These are phyloP conservation scores for Chloebia gouldiae DNA, from an alignment of 2,113 vertebrate genomes.

Conservation along the genomic window DNA sequence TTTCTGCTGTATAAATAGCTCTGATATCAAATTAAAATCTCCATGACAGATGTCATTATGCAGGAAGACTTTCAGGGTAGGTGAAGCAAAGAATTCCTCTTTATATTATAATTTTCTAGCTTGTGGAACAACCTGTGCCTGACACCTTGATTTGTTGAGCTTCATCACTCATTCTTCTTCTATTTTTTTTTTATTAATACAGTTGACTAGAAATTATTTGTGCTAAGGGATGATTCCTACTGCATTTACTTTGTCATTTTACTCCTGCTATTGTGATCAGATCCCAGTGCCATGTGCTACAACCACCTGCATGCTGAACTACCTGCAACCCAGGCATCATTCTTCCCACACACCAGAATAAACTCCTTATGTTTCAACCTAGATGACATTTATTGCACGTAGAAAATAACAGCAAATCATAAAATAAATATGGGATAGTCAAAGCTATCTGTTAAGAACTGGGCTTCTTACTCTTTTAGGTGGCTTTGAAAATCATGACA, in stretches of 20 bases:
- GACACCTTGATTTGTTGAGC: slow-evolving; percentile 24
- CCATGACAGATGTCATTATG: slow-evolving; percentile 2
- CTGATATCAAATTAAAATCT: slow-evolving; percentile 34
- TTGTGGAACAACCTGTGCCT: slow-evolving; percentile 9
- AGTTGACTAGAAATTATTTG: slow-evolving; percentile 25
- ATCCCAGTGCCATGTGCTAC: background rate
- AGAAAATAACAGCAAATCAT: slow-evolving; percentile 2
- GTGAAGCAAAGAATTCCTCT: slow-evolving; percentile 34
- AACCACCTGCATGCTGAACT: background rate
- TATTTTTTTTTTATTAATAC: background rate
- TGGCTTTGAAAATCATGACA: slow-evolving; percentile 1
- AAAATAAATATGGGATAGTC: slow-evolving; percentile 1
- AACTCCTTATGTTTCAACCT: background rate
- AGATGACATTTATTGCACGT: slow-evolving; percentile 8
- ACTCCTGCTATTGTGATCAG: background rate
- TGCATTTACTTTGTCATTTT: slow-evolving; percentile 24
- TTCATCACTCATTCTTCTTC: background rate
- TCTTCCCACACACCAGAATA: background rate
- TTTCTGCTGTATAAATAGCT: background rate
- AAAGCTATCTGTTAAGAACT: background rate
- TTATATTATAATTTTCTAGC: slow-evolving; percentile 26
- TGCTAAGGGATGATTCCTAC: background rate
- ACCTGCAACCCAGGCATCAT: background rate
- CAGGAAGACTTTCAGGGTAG: slow-evolving; percentile 18
- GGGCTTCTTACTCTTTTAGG: background rate